phyloP scores from a whole-genome alignment of 2,113 vertebrate genomes.

The Poeciliopsis occidentalis region DNA sequence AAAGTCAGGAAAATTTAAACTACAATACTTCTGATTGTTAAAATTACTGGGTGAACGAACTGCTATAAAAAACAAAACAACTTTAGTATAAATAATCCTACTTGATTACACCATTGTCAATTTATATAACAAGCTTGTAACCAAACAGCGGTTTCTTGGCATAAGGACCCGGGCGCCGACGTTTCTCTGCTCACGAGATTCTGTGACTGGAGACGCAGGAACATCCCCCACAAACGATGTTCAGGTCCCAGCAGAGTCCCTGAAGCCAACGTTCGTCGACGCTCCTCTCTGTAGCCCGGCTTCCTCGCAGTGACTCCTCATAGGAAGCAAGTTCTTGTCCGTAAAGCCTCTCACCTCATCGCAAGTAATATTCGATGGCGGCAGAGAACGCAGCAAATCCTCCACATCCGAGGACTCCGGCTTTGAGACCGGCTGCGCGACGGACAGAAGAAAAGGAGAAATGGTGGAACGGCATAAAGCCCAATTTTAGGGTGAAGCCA shows the following conservation, averaged over 20 bases:
- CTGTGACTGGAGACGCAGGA: not conserved
- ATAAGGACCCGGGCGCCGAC: not conserved
- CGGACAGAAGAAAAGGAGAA: not conserved
- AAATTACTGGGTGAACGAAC: not conserved
- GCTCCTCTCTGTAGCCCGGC: not conserved
- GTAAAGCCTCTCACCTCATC: slow-evolving; percentile 69
- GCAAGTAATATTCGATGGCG: slow-evolving; percentile 93
- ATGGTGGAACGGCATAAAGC: not conserved
- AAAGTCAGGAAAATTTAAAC: not conserved
- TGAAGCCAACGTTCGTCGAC: not conserved
- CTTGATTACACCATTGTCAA: slow-evolving; percentile 14
- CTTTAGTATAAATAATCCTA: slow-evolving; percentile 42
- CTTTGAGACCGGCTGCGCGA: slow-evolving; percentile 89
- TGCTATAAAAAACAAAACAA: slow-evolving; percentile 4
- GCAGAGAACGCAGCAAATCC: slow-evolving; percentile 97
- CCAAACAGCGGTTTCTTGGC: not conserved
- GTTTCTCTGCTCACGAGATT: not conserved
- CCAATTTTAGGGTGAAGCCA: not conserved
- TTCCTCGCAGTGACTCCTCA: slow-evolving; percentile 1
- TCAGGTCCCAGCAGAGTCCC: not conserved
- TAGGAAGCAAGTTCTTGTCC: slow-evolving; percentile 9
- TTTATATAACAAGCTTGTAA: not conserved
- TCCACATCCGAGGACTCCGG: slow-evolving; percentile 91
- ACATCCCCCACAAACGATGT: not conserved
- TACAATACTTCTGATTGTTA: not conserved